Conservation (phyloP, 2,888 invertebrate species). For the Capitulum mitella region DNA sequence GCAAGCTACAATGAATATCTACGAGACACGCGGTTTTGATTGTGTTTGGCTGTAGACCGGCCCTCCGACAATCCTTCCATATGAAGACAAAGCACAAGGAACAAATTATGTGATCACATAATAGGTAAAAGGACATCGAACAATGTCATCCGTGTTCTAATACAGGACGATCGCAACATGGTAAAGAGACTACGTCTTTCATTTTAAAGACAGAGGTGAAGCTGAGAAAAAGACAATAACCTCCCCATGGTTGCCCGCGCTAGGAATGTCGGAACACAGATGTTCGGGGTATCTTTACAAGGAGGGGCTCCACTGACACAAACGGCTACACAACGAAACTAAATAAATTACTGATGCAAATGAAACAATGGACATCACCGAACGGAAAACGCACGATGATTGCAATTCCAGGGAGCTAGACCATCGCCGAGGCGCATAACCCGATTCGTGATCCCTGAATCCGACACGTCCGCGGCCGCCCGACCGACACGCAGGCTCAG, state of each 20-base stretch:
- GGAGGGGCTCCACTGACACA: not conserved
- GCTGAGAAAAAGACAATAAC: too few relatives aligned
- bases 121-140: not conserved
- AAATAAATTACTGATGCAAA: constrained; percentile 19
- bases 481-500: too few relatives aligned
- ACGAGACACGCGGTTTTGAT: constrained; percentile 3
- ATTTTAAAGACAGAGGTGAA: too few relatives aligned
- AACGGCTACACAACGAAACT: constrained; percentile 5
- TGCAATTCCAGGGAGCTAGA: not conserved
- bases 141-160: too few relatives aligned
- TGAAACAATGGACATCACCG: not conserved
- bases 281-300: not conserved
- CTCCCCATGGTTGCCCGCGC: not conserved
- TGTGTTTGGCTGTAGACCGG: constrained; percentile 15
- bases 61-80: not conserved
- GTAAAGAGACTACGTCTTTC: too few relatives aligned
- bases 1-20: not conserved
- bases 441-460: constrained; percentile 11
- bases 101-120: not conserved
- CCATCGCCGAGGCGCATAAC: not conserved
- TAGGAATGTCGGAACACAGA: not conserved
- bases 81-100: not conserved
- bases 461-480: too few relatives aligned
- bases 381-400: not conserved
- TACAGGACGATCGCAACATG: too few relatives aligned